Evolutionary conservation across 2,113 vertebrate genomes (phyloP), one percentile per base, ranked within the genome.

Genomic region (Dasyornis broadbenti): DNA sequence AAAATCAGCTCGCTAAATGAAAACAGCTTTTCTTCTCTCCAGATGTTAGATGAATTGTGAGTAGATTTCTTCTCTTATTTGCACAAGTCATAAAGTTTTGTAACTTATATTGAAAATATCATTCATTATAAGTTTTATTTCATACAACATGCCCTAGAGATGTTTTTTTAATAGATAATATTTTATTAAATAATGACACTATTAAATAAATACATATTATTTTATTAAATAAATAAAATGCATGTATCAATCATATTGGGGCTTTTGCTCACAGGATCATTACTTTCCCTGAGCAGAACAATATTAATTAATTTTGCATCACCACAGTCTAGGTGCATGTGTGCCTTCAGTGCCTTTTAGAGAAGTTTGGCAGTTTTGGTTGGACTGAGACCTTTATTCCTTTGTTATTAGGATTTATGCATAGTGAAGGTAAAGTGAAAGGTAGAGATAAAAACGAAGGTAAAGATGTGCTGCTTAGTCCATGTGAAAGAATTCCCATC

Each of bases 31-130:
- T 98, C 98, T n/a, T 96, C 98, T 87, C 98, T 99, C 35, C 98
- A 97, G 45, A 98, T 98, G 95, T 97, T 99, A 54, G 98, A 98
- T 76, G 99, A 99, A 97, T 91, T 99, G 99, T 99, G 97, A 99
- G 99, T 99, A 89, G 20, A 89, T 72, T 64, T 78, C 68, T 81
- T 90, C 22, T 75, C 17, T 81, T 82, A 47, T 26, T 80, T 82
- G 40, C 42, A 69, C 6, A 72, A 61, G 3, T 42, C 44, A 76
- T 26, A 37, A 9, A 72, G 6, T 61, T 75, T 54, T 49, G 44
- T 57, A 18, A 77, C 71, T 92, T 47, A 23, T 52, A 49, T 27
- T 61, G n/a, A 15, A 87, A 88, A 70, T 39, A 37, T 35, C 3
- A 56, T 75, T 93, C 65, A 31, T 39, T 18, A 71, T 71, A 31